Evolutionary conservation across 2,797 vertebrate species (phyloP).

Genomic region (Euphonia xanthogaster): DNA sequence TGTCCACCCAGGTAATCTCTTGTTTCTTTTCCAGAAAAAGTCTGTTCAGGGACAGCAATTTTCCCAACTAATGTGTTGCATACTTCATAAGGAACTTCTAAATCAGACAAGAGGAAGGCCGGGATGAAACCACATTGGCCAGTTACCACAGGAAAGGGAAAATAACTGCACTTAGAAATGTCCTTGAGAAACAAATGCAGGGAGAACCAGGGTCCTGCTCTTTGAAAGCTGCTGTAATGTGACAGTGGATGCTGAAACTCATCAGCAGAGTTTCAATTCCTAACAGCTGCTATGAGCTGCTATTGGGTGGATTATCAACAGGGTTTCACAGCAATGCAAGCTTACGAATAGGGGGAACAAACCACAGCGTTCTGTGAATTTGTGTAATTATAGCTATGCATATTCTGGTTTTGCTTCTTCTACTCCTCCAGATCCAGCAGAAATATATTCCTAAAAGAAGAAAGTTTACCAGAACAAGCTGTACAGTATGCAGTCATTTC

Average conservation of each 20-base stretch:
- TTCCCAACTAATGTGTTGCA: not conserved
- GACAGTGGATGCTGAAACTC: not conserved
- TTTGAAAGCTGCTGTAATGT: not conserved
- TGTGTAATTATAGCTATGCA: not conserved
- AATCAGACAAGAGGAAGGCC: not conserved
- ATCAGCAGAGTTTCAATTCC: not conserved
- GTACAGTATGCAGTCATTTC: not conserved
- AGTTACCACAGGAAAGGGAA: not conserved
- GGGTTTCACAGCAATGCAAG: not conserved
- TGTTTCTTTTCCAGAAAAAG: not conserved
- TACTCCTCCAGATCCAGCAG: not conserved
- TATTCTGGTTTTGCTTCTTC: not conserved
- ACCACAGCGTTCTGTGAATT: not conserved
- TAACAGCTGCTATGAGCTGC: not conserved
- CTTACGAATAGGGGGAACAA: not conserved
- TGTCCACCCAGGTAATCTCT: rapidly evolving
- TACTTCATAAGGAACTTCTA: not conserved
- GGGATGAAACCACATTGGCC: rapidly evolving
- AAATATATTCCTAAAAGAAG: not conserved
- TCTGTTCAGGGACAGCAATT: not conserved
- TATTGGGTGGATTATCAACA: not conserved
- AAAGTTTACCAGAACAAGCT: not conserved
- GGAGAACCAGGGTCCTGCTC: not conserved
- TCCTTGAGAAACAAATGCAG: not conserved
- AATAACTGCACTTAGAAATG: not conserved